Percentiles rank a stretch among this genome's conserved stretches.
Conservation (phyloP, 2,113 vertebrate genomes). For the Henicopernis longicauda region DNA sequence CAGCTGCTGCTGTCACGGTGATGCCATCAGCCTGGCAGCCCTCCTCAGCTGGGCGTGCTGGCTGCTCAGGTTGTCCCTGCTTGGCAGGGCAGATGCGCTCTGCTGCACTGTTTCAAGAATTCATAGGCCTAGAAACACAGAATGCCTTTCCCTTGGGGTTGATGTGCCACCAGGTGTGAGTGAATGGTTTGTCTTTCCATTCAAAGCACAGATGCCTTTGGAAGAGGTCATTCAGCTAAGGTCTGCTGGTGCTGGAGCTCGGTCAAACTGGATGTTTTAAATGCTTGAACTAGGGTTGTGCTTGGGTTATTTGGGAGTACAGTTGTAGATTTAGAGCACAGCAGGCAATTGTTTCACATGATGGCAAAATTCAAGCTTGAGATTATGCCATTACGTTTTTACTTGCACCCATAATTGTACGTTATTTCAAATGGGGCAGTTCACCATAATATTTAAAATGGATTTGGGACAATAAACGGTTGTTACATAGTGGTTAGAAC, state of each 20-base stretch:
- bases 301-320: neutral
- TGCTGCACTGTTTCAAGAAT: neutral
- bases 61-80: neutral
- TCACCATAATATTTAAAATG: neutral
- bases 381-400: neutral
- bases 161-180: neutral
- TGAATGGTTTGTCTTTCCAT: neutral
- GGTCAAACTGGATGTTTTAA: neutral
- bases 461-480: neutral
- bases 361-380: neutral
- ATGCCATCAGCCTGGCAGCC: neutral
- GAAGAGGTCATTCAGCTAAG: neutral
- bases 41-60: neutral
- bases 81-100: neutral
- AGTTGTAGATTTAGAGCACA: neutral
- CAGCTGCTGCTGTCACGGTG: neutral
- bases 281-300: neutral
- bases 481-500: neutral
- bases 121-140: neutral
- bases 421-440: neutral
- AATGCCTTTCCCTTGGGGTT: neutral
- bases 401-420: neutral
- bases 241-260: neutral
- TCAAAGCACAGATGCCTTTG: neutral
- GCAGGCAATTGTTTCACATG: neutral